These are phyloP conservation scores for Rutpela maculata DNA, from an alignment of 2,888 invertebrate genomes.

Conservation along the genomic window DNA sequence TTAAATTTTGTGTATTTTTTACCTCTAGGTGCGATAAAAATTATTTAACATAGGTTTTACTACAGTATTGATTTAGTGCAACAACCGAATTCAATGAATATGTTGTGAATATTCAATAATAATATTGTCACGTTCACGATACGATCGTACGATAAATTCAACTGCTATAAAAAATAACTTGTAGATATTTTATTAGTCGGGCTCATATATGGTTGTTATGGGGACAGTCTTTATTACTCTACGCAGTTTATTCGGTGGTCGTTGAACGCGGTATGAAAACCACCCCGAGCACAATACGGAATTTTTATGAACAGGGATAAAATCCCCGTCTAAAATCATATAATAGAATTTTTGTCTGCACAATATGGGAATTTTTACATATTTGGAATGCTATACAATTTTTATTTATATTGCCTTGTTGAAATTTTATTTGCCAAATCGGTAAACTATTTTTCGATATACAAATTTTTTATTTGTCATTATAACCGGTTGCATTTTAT, in stretches of 20 bases:
- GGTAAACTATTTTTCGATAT: constrained; percentile 6
- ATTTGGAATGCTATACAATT: constrained; percentile 54
- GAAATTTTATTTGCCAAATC: neutral
- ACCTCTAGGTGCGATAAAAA: too few relatives aligned
- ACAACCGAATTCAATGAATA: too few relatives aligned
- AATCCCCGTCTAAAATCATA: constrained; percentile 64
- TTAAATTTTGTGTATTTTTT: too few relatives aligned
- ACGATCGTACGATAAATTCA: neutral
- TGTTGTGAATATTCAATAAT: too few relatives aligned
- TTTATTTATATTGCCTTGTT: constrained; percentile 41
- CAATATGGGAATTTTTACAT: constrained; percentile 60
- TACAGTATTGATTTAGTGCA: too few relatives aligned
- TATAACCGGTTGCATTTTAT: neutral
- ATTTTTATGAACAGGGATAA: constrained; percentile 65
- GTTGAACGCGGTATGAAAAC: constrained; percentile 62
- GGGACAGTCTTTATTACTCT: constrained; percentile 61
- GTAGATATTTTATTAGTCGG: constrained; percentile 50
- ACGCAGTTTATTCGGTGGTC: constrained; percentile 64
- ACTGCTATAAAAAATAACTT: constrained; percentile 33
- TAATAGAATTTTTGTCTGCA: constrained; percentile 64
- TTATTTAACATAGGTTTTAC: too few relatives aligned
- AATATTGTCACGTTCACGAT: too few relatives aligned
- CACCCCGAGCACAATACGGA: constrained; percentile 62
- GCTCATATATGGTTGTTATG: constrained; percentile 53
- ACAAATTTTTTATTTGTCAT: constrained; percentile 2